phyloP scores from a whole-genome alignment of 2,797 vertebrate species.

The Echiichthys vipera region DNA sequence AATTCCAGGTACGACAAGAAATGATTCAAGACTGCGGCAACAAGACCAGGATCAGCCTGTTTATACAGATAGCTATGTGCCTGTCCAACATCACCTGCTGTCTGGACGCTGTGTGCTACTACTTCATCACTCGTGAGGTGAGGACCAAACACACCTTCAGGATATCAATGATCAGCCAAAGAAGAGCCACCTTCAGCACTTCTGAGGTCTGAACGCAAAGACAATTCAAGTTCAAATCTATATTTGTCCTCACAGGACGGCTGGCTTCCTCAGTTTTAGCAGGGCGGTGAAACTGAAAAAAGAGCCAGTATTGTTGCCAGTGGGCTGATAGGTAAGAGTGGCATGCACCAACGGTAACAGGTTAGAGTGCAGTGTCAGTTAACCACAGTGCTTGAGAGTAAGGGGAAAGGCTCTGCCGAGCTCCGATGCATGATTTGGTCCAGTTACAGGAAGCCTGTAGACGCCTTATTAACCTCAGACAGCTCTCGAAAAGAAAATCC shows the following conservation, averaged over 20 bases:
- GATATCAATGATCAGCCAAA: constrained; percentile 50
- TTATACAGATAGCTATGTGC: constrained; percentile 88
- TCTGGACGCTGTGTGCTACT: constrained; percentile 92
- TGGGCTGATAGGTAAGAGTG: neutral
- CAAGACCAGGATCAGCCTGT: constrained; percentile 84
- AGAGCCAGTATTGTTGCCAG: neutral
- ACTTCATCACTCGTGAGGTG: constrained; percentile 89
- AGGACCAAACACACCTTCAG: constrained; percentile 63
- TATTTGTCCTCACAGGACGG: neutral
- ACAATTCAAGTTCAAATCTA: neutral
- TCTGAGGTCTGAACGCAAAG: constrained; percentile 72
- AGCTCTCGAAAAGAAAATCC: neutral
- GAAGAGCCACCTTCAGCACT: constrained; percentile 69
- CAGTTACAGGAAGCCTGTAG: constrained; percentile 25
- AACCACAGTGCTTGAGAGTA: neutral
- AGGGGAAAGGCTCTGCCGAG: neutral
- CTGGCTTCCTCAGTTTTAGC: neutral
- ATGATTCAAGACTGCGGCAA: constrained; percentile 81
- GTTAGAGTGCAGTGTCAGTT: neutral
- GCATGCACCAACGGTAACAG: neutral
- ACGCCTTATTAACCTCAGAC: constrained; percentile 11
- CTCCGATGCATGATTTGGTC: neutral
- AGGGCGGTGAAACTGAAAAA: neutral
- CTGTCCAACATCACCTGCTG: constrained; percentile 93
- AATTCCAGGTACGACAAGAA: constrained; percentile 75